Percentiles rank a stretch among this genome's conserved stretches.
Conservation (phyloP, 2,113 vertebrate genomes). For the Ancistrus triradiatus region DNA sequence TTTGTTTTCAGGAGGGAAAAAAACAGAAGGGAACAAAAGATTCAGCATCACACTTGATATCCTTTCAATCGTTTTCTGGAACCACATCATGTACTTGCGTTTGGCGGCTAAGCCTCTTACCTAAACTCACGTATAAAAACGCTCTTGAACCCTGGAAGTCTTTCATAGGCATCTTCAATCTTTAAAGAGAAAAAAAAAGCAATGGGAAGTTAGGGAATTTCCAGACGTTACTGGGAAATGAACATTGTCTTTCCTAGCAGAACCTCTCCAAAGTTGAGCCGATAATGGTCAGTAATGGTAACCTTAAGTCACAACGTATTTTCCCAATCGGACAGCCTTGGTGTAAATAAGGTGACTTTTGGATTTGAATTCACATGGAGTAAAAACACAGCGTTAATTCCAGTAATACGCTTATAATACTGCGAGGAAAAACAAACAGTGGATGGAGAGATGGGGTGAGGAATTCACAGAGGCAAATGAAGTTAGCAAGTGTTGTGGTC, state of each 20-base stretch:
- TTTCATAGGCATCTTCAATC: constrained; percentile 79
- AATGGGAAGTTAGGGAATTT: constrained; percentile 25
- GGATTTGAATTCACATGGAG: too few relatives aligned
- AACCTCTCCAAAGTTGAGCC: constrained; percentile 42
- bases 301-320: neutral
- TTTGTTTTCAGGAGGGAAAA: constrained; percentile 24
- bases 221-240: constrained; percentile 35
- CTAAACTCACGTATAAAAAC: constrained; percentile 81
- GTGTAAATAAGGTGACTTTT: too few relatives aligned
- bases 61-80: neutral
- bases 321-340: neutral
- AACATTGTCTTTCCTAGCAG: constrained; percentile 51
- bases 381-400: too few relatives aligned
- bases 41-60: neutral
- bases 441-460: too few relatives aligned
- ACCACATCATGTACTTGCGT: neutral
- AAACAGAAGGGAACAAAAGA: constrained; percentile 33
- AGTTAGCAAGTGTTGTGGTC: too few relatives aligned
- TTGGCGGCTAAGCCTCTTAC: constrained; percentile 57
- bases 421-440: too few relatives aligned
- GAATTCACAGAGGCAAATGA: too few relatives aligned
- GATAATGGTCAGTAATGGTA: constrained; percentile 2
- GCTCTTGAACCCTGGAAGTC: constrained; percentile 81
- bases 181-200: constrained; percentile 43
- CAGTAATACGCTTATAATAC: too few relatives aligned